phyloP scores from a whole-genome alignment of 2,113 vertebrate species.

The Dendropsophus ebraccatus region DNA sequence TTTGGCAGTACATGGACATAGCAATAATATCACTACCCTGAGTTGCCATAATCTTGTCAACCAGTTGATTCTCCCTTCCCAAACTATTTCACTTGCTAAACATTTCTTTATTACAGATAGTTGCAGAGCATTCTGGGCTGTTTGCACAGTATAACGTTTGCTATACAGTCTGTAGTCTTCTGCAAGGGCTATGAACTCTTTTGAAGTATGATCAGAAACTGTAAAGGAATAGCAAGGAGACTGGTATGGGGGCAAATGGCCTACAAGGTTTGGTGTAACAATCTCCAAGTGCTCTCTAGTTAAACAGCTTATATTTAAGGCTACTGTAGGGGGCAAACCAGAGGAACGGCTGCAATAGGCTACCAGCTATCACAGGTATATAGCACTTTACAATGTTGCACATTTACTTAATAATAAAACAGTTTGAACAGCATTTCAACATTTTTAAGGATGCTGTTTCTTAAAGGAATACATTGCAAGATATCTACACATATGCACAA shows the following conservation, averaged over 20 bases:
- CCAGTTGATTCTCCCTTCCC: background rate
- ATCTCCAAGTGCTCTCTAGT: background rate
- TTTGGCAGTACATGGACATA: background rate
- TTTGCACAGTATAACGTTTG: too few species aligned
- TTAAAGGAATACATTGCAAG: background rate
- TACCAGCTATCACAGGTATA: too few species aligned
- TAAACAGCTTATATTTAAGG: background rate
- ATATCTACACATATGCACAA: background rate
- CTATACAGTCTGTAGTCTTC: too few species aligned
- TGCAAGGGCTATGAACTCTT: too few species aligned
- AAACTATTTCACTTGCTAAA: background rate
- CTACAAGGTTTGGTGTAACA: background rate
- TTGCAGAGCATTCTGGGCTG: background rate
- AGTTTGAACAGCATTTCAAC: too few species aligned
- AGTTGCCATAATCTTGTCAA: background rate
- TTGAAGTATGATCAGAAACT: too few species aligned
- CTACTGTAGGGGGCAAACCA: too few species aligned
- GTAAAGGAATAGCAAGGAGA: too few species aligned
- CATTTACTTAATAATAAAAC: too few species aligned
- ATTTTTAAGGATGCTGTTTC: background rate
- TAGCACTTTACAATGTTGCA: background rate
- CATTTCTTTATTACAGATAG: too few species aligned
- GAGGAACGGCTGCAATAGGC: too few species aligned
- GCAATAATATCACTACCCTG: background rate
- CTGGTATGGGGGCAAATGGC: too few species aligned